Evolutionary conservation across 2,797 vertebrate species (phyloP), one percentile per base, ranked within the genome.

Genomic region (Catostomus latipinnis): DNA sequence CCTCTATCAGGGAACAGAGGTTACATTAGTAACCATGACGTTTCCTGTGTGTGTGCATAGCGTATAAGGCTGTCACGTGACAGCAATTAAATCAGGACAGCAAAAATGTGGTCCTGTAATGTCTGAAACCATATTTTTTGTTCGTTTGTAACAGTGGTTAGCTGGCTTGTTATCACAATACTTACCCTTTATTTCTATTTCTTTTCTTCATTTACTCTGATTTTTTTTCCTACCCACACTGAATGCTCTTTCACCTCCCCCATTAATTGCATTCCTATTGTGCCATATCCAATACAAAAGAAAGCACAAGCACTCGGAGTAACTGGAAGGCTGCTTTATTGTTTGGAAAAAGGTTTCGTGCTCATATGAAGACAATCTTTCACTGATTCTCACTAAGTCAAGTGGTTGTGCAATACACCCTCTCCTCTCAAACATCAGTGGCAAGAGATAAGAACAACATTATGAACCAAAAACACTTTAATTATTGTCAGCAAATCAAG

Each of bases 251-350:
- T 13, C 45, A 7, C 34, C 5, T 43, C 43, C 56, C 6, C 57
- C 57, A 71, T 49, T 4, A 77, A 58, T 53, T 9, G 52, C 13
- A 65, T n/a, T 9, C 34, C 13, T 57, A 80, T 58, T 81, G n/a
- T 57, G 62, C 22, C 72, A 46, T 67, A 62, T 71, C 34, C 73
- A 56, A 77, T n/a, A 70, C 58, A 77, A 22, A 77, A 62, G 71
- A 46, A 63, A 81, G 54, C 61, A 82, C 80, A 78, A 56, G 70
- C 57, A 76, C 70, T 54, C 56, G 0, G 65, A 2, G 10, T 93
- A 94, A 94, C 92, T 93, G 93, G 93, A 95, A 94, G 93, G 93
- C 93, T 94, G 94, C 93, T 94, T 94, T 94, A 94, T 94, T 94
- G 92, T 93, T 94, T 93, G 93, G 93, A 94, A 94, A 94, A 94